Percentiles rank a stretch among this genome's conserved stretches.
phyloP scores from a whole-genome alignment of 2,888 invertebrate genomes.

The Conistra vaccinii region DNA sequence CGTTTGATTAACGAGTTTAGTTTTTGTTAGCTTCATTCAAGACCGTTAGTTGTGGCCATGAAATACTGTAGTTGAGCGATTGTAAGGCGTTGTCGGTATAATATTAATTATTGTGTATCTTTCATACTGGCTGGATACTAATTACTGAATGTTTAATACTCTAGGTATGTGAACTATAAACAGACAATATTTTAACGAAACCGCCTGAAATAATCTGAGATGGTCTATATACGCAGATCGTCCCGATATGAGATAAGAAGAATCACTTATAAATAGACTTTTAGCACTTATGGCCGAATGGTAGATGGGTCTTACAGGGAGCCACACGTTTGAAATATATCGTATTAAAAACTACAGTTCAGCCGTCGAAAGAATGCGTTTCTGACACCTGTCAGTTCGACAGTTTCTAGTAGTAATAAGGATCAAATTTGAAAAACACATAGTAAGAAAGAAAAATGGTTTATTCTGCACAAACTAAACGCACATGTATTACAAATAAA shows the following conservation, averaged over 20 bases:
- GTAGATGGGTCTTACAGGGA: neutral
- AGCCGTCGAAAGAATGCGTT: too few relatives aligned
- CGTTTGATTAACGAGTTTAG: constrained; percentile 43
- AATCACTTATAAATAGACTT: neutral
- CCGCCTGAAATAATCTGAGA: neutral
- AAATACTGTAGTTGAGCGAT: constrained; percentile 13
- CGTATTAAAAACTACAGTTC: too few relatives aligned
- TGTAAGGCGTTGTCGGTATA: neutral
- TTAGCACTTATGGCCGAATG: too few relatives aligned
- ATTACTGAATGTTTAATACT: neutral
- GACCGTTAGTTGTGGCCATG: constrained; percentile 48
- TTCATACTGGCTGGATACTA: constrained; percentile 18
- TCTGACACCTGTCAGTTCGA: too few relatives aligned
- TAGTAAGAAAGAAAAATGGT: too few relatives aligned
- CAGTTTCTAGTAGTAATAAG: too few relatives aligned
- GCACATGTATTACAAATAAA: too few relatives aligned
- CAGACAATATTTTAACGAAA: neutral
- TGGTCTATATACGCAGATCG: neutral
- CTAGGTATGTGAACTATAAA: neutral
- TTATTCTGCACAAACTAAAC: too few relatives aligned
- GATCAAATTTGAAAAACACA: too few relatives aligned
- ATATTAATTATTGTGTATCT: constrained; percentile 30
- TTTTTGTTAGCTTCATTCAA: constrained; percentile 41
- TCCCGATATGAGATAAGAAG: neutral
- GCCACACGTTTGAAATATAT: neutral